Base-by-base conservation (phyloP, 2,797 vertebrate genomes). In the Novumbra hubbsi region DNA sequence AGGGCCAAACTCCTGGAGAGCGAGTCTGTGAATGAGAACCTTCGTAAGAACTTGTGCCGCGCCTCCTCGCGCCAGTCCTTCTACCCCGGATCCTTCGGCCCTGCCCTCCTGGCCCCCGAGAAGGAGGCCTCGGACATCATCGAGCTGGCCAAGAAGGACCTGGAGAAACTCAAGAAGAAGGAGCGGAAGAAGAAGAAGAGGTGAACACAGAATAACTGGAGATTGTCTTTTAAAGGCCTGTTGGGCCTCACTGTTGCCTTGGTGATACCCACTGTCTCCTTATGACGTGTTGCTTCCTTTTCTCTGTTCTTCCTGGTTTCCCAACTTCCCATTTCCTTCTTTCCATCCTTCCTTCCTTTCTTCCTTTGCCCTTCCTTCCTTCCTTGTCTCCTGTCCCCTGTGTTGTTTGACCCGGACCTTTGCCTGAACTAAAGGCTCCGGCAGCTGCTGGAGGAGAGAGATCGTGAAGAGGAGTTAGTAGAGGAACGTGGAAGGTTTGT, bases 181-280 rank as follows among this genome's bases (percentile, higher is more conserved):
- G 97, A 99, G 81, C 96, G 92, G 75, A 98, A 96, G 92, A 99
- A 98, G 86, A 99, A 98, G 82, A 98, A 95, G 88, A 98, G 97
- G 98, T 98, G 93, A 73, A 70, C 69, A 24, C 8, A 60, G 49
- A 63, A 38, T 38, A 3, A 38, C 34, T 38, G 34, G 8, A 38
- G 5, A 38, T 38, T 38, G 34, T 38, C 2, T 38, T 38, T 38
- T 1, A 38, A 38, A 38, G 34, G 34, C 34, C 8, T 38, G 68
- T 60, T n/a, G 34, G 63, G 27, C 21, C 21, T 38, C 4, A 55
- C 19, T 21, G 45, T 19, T 64, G 57, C 41, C 16, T 1, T 19
- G 38, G 24, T 15, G 14, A 73, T 38, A 41, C 21, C 14, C n/a
- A 19, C 24, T 41, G 19, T 73, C 30, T 73, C 9, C 62, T 16